These are phyloP conservation scores for Caradrina clavipalpis DNA, from an alignment of 2,888 invertebrate species.

Conservation along the genomic window DNA sequence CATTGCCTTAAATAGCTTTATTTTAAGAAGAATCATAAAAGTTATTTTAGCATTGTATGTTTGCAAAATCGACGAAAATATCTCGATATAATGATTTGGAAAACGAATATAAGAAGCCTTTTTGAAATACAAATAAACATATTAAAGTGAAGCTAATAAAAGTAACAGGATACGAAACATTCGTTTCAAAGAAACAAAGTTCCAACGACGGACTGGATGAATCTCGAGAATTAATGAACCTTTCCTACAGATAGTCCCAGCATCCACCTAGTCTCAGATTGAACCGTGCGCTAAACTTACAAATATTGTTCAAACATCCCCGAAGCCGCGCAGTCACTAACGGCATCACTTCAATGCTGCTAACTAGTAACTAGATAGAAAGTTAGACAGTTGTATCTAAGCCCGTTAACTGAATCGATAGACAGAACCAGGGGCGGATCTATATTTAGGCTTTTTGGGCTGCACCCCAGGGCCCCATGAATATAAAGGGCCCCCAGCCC, in stretches of 20 bases:
- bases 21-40: neutral
- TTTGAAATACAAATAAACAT: too few species aligned
- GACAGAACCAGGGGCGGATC: neutral
- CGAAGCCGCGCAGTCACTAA: constrained; percentile 8
- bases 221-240: neutral
- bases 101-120: too few species aligned
- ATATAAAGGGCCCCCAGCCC: too few species aligned
- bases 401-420: constrained; percentile 20
- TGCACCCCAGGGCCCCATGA: too few species aligned
- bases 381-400: constrained; percentile 25
- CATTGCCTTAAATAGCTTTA: neutral
- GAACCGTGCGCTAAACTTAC: constrained; percentile 10
- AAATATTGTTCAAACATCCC: constrained; percentile 22
- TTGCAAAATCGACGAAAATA: too few species aligned
- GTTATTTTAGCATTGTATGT: too few species aligned
- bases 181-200: neutral
- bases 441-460: too few species aligned
- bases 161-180: too few species aligned
- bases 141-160: too few species aligned
- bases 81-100: too few species aligned
- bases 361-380: constrained; percentile 36
- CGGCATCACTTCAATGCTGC: constrained; percentile 15
- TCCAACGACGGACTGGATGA: neutral
- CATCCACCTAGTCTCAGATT: neutral
- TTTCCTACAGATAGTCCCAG: too few species aligned